Base-by-base conservation (phyloP, 2,888 invertebrate genomes). In the Eristalinus aeneus region DNA sequence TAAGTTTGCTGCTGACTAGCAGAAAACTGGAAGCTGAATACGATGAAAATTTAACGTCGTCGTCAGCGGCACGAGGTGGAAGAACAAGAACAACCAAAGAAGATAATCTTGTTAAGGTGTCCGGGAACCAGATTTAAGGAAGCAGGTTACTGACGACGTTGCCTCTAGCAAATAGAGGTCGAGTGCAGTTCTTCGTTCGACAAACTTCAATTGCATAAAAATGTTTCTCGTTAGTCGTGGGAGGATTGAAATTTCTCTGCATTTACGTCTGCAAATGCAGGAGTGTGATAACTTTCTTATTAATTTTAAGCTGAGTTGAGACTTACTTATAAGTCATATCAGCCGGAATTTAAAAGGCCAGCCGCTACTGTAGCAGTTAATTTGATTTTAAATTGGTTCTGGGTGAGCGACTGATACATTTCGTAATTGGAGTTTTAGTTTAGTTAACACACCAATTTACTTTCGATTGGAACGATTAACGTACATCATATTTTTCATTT, bases 271-370 rank as follows among this genome's bases (percentile, higher is more conserved):
- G 31, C 39, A 27, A n/a, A n/a, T n/a, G 36, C n/a, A 11, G 36
- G 39, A 16, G 74, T 79, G 84, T 84, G 80, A 75, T 80, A 84
- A 84, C 80, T 84, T 84, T 79, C 75, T 84, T 80, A 84, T 80
- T 84, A 84, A 72, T 80, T 79, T 80, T 80, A 79, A 80, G 79
- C 71, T 79, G 71, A 75, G 84, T 79, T 84, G 75, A 80, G n/a
- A n/a, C n/a, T n/a, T n/a, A n/a, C n/a, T n/a, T n/a, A n/a, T n/a
- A n/a, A n/a, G n/a, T n/a, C n/a, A n/a, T n/a, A n/a, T n/a, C n/a
- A n/a, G n/a, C n/a, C n/a, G n/a, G n/a, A n/a, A n/a, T n/a, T n/a
- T n/a, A n/a, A n/a, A n/a, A n/a, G n/a, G n/a, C n/a, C n/a, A n/a
- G n/a, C n/a, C n/a, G n/a, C n/a, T n/a, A n/a, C n/a, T n/a, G n/a